Conservation (phyloP, 1,140 invertebrate genomes). For the Pseudomyrmex gracilis region DNA sequence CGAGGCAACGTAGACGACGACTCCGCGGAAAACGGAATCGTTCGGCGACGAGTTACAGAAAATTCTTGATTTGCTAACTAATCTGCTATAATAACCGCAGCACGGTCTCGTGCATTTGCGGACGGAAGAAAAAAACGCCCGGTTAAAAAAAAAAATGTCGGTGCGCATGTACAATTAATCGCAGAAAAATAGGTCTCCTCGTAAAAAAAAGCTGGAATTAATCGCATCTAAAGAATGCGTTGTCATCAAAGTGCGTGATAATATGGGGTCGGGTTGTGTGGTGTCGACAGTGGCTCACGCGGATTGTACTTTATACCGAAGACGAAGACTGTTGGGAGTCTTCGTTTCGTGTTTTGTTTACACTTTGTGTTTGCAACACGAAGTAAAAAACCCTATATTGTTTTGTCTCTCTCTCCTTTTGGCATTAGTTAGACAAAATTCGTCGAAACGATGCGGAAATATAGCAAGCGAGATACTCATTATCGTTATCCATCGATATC, state of each 20-base stretch:
- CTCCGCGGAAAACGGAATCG: conserved; percentile 36
- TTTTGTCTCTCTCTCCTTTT: too few species aligned
- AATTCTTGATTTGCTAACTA: background rate
- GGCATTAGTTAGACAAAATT: too few species aligned
- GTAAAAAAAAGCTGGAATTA: too few species aligned
- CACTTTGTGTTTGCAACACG: too few species aligned
- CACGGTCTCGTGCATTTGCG: conserved; percentile 1
- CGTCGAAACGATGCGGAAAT: too few species aligned
- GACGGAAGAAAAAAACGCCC: background rate
- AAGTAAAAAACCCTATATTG: too few species aligned
- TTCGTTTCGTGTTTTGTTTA: too few species aligned
- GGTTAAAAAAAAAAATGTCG: background rate
- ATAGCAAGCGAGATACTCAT: too few species aligned
- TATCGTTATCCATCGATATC: too few species aligned
- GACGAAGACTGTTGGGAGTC: background rate
- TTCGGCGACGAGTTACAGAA: conserved; percentile 38
- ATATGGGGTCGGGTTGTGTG: background rate
- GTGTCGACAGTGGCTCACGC: background rate
- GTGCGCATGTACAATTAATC: background rate
- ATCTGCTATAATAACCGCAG: background rate
- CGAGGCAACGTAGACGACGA: conserved; percentile 16
- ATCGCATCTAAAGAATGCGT: too few species aligned
- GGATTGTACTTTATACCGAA: background rate
- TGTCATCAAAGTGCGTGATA: background rate
- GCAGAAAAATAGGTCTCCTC: too few species aligned